Percentiles rank a stretch among this genome's conserved stretches.
Evolutionary conservation across 1,140 invertebrate genomes (phyloP).

Genomic region (Anagrus nilaparvatae): DNA sequence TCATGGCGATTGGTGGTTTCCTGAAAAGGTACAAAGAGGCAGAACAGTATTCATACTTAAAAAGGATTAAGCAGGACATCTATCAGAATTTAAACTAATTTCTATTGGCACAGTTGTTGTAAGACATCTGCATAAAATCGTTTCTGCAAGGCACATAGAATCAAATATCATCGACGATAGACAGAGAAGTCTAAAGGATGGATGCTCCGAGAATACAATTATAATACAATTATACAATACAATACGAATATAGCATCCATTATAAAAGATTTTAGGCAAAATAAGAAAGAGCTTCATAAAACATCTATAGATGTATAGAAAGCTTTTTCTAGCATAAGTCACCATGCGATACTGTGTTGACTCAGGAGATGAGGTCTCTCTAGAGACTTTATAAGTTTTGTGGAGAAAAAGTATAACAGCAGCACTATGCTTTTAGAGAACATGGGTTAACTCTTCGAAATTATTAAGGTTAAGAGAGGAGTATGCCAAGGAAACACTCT

Average conservation of each 20-base stretch:
- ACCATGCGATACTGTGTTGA: no score
- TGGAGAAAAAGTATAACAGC: conserved; percentile 7
- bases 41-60: conserved; percentile 23
- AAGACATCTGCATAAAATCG: conserved; percentile 26
- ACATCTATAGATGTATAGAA: conserved; percentile 27
- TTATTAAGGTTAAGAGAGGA: conserved; percentile 13
- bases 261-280: conserved; percentile 1
- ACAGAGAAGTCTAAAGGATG: conserved; percentile 24
- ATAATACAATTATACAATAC: no score
- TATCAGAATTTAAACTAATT: conserved; percentile 26
- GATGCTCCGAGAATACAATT: conserved; percentile 20
- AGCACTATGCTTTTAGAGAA: conserved; percentile 8
- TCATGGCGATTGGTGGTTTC: conserved; percentile 2
- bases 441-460: not conserved
- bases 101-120: conserved; percentile 31
- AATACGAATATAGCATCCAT: conserved; percentile 14
- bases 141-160: conserved; percentile 21
- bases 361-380: not conserved
- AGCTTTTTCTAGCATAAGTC: conserved; percentile 34
- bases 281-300: conserved; percentile 8
- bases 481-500: conserved; percentile 29
- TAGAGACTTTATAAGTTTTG: conserved; percentile 2
- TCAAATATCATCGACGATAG: conserved; percentile 9
- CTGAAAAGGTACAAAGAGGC: not conserved
- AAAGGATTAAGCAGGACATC: not conserved